phyloP scores from a whole-genome alignment of 2,797 vertebrate genomes.

The Gambusia yucatana region DNA sequence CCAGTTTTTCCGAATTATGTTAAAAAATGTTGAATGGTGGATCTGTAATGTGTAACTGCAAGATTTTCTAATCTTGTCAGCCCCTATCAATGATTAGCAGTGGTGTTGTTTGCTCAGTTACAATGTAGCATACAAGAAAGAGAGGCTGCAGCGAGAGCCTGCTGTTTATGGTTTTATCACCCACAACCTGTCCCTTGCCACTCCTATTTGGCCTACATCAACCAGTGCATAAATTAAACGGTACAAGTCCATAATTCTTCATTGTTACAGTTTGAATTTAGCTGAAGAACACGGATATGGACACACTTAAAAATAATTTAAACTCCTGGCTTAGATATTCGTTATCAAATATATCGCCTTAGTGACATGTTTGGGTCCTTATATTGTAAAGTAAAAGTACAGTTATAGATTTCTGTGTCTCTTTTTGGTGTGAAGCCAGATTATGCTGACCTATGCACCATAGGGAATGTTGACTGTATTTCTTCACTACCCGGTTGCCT shows the following conservation, averaged over 20 bases:
- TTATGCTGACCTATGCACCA: not conserved
- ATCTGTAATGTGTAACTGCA: conserved; percentile 58
- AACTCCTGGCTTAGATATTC: not conserved
- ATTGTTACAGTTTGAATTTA: not conserved
- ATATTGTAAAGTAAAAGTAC: not conserved
- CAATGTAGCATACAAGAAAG: conserved; percentile 38
- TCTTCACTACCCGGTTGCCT: not conserved
- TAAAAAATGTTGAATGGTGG: conserved; percentile 9
- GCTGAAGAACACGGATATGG: not conserved
- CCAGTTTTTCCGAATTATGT: not conserved
- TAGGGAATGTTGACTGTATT: not conserved
- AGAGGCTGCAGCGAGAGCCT: conserved; percentile 20
- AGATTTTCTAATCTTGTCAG: conserved; percentile 71
- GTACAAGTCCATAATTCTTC: not conserved
- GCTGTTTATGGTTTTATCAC: conserved; percentile 59
- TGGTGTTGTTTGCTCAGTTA: conserved; percentile 52
- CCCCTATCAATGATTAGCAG: conserved; percentile 75
- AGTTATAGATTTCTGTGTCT: not conserved
- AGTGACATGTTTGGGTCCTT: not conserved
- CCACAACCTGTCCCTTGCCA: conserved; percentile 25
- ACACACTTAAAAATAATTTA: not conserved
- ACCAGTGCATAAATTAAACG: not conserved
- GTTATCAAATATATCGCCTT: not conserved
- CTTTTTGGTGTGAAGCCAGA: not conserved
- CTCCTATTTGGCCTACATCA: conserved; percentile 3